phyloP scores from a whole-genome alignment of 2,888 invertebrate genomes.

The Crematogaster levior region DNA sequence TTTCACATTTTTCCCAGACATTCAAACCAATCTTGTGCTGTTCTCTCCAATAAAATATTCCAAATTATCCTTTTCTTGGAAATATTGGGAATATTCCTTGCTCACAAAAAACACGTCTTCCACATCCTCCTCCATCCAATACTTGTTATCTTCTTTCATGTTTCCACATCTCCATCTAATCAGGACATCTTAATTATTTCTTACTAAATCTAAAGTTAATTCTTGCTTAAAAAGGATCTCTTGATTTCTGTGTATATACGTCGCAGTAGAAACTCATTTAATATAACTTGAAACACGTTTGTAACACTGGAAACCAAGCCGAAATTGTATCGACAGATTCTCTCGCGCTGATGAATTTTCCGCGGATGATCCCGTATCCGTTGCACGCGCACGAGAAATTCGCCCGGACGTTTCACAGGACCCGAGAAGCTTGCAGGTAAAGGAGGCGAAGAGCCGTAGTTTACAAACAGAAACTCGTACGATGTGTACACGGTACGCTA shows the following conservation, averaged over 20 bases:
- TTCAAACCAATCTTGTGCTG: too few relatives aligned
- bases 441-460: slow-evolving; percentile 65
- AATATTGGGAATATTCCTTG: too few relatives aligned
- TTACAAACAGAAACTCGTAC: slow-evolving; percentile 78
- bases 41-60: too few relatives aligned
- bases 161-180: too few relatives aligned
- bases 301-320: background rate
- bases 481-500: slow-evolving; percentile 81
- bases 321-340: slow-evolving; percentile 1
- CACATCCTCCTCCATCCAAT: too few relatives aligned
- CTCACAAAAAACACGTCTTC: too few relatives aligned
- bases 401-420: slow-evolving; percentile 38
- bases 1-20: too few relatives aligned
- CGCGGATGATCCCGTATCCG: slow-evolving; percentile 22
- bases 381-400: slow-evolving; percentile 44
- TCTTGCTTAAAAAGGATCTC: background rate
- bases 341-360: slow-evolving; percentile 21
- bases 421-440: slow-evolving; percentile 42
- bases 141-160: too few relatives aligned
- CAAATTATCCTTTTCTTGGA: too few relatives aligned
- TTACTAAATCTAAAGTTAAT: background rate
- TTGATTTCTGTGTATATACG: background rate
- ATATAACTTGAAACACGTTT: background rate
- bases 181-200: background rate
- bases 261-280: background rate